Evolutionary conservation across 2,888 invertebrate species (phyloP).

Genomic region (Bhutanitis thaidina): DNA sequence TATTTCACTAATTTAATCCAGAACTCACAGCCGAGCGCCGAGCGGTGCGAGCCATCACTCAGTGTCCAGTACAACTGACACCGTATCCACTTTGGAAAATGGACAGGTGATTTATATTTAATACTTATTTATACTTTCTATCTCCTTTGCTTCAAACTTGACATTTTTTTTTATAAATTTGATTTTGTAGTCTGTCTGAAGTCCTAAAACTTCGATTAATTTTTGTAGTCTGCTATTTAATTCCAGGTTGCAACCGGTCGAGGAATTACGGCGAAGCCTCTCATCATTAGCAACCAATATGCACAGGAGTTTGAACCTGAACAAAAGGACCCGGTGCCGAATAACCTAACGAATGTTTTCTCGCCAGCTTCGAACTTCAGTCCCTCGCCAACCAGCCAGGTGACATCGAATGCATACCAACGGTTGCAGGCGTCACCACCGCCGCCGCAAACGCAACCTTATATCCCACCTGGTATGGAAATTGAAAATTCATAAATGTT

Average conservation of each 20-base stretch:
- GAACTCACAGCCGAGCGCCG: conserved; percentile 73
- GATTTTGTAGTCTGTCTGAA: no score
- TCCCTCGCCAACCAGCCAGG: conserved; percentile 46
- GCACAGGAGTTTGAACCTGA: conserved; percentile 72
- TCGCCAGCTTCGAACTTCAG: conserved; percentile 31
- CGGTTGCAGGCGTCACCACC: conserved; percentile 61
- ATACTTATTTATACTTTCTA: conserved; percentile 15
- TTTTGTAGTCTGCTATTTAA: no score
- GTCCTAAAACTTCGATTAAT: no score
- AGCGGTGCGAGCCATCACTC: conserved; percentile 76
- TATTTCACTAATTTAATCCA: conserved; percentile 26
- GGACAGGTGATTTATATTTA: conserved; percentile 58
- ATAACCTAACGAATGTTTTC: conserved; percentile 12
- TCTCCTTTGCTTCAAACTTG: background rate
- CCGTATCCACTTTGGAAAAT: conserved; percentile 72
- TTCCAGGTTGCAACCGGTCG: conserved; percentile 64
- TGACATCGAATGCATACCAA: conserved; percentile 43
- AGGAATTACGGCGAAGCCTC: conserved; percentile 58
- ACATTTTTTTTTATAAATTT: no score
- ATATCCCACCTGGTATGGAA: conserved; percentile 70
- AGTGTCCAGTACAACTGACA: conserved; percentile 67
- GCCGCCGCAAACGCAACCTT: conserved; percentile 52
- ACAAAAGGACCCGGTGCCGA: conserved; percentile 46
- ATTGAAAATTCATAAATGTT: no score
- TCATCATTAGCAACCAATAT: conserved; percentile 73